phyloP scores from a whole-genome alignment of 92 coral and sea anemone genomes.

The Metridium senile region DNA sequence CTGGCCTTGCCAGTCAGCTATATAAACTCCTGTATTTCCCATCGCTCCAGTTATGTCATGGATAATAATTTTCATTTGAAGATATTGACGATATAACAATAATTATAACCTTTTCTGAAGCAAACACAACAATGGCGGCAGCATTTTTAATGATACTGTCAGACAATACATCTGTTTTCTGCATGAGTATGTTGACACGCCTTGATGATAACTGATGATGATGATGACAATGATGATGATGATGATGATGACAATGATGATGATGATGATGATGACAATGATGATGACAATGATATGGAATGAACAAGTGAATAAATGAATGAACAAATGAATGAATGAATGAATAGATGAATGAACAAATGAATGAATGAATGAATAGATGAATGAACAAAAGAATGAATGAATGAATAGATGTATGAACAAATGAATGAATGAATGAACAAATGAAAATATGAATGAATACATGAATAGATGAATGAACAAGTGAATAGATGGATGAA shows the following conservation, averaged over 20 bases:
- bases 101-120: slow-evolving; percentile 16
- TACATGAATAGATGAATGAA: too few species aligned
- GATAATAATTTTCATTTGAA: too few species aligned
- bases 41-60: too few species aligned
- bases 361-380: neutral
- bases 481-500: too few species aligned
- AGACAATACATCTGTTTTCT: slow-evolving; percentile 3
- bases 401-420: neutral
- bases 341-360: neutral
- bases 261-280: neutral
- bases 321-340: slow-evolving; percentile 2
- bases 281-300: neutral
- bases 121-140: slow-evolving; percentile 25
- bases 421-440: neutral
- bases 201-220: slow-evolving; percentile 16
- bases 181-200: slow-evolving; percentile 14
- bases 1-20: too few species aligned
- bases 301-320: neutral
- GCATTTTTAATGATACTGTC: slow-evolving; percentile 13
- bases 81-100: too few species aligned
- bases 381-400: neutral
- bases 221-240: neutral
- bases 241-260: neutral
- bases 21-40: too few species aligned
- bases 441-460: too few species aligned